phyloP scores from a whole-genome alignment of 2,797 vertebrate genomes.

The Gymnoscopelus microlampas region DNA sequence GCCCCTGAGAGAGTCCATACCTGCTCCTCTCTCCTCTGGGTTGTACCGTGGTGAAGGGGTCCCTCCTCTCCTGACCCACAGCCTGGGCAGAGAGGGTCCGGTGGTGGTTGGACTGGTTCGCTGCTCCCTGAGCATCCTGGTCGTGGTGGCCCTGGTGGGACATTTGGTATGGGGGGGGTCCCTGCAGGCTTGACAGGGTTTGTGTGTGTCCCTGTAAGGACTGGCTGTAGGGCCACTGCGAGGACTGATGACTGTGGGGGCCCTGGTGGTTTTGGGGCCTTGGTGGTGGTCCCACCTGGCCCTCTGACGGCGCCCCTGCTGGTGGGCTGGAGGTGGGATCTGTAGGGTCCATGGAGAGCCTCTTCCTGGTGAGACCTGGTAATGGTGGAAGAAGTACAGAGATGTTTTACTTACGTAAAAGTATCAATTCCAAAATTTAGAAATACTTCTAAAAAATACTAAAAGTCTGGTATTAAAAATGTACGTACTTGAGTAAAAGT shows the following conservation, averaged over 20 bases:
- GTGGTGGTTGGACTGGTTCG: conserved; percentile 58
- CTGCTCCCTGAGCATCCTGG: conserved; percentile 69
- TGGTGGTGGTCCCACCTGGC: conserved; percentile 14
- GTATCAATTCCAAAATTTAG: too few species aligned
- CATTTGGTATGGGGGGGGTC: conserved; percentile 34
- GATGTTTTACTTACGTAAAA: too few species aligned
- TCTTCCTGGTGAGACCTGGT: conserved; percentile 47
- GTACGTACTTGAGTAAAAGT: too few species aligned
- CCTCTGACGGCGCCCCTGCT: conserved; percentile 26
- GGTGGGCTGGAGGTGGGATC: conserved; percentile 4
- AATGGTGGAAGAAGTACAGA: too few species aligned
- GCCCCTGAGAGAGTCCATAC: conserved; percentile 12
- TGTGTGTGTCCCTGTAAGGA: conserved; percentile 3
- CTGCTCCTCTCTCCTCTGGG: conserved; percentile 68
- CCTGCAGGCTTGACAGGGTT: too few species aligned
- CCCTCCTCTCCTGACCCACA: conserved; percentile 55
- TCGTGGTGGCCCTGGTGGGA: conserved; percentile 50
- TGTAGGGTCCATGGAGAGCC: conserved; percentile 4
- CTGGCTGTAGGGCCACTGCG: conserved; percentile 21
- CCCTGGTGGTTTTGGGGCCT: conserved; percentile 45
- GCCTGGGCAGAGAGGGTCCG: conserved; percentile 16
- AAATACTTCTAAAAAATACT: too few species aligned
- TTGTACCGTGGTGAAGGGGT: conserved; percentile 60
- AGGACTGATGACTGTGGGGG: conserved; percentile 36
- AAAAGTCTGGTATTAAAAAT: too few species aligned